Percentiles rank a stretch among this genome's conserved stretches.
phyloP scores from a whole-genome alignment of 2,797 vertebrate species.

The Amblyraja radiata region DNA sequence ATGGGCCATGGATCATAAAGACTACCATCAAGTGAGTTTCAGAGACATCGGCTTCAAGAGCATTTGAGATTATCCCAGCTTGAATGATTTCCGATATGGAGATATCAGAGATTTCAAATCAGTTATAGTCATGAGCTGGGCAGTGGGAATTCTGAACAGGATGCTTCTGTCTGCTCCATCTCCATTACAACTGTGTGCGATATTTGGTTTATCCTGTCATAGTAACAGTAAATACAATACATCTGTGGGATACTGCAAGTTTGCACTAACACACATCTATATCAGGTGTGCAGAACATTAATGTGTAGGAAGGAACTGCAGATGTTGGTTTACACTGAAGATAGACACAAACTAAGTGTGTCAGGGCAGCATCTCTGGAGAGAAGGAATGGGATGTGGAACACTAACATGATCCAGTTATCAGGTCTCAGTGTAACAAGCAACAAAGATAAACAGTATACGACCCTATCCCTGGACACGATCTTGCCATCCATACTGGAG shows the following conservation, averaged over 20 bases:
- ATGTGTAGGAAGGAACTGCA: too few species aligned
- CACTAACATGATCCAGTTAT: neutral
- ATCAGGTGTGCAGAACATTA: neutral
- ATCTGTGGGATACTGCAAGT: neutral
- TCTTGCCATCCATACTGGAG: neutral
- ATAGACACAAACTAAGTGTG: too few species aligned
- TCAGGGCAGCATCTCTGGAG: too few species aligned
- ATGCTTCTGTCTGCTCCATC: too few species aligned
- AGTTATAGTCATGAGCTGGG: neutral
- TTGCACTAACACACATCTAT: neutral
- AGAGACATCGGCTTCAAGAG: neutral
- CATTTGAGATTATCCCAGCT: neutral
- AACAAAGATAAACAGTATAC: neutral
- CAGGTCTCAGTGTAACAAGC: neutral
- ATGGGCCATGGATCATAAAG: slow-evolving; percentile 81
- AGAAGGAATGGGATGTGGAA: neutral
- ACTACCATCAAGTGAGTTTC: slow-evolving; percentile 78
- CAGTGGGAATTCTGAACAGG: neutral
- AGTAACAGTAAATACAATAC: neutral
- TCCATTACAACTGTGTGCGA: too few species aligned
- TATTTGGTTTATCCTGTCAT: too few species aligned
- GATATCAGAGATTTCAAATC: neutral
- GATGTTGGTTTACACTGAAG: too few species aligned
- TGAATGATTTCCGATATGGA: neutral
- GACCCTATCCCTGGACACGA: neutral